These are phyloP conservation scores for Cryptotermes secundus DNA, from an alignment of 1,140 invertebrate species.

Conservation along the genomic window DNA sequence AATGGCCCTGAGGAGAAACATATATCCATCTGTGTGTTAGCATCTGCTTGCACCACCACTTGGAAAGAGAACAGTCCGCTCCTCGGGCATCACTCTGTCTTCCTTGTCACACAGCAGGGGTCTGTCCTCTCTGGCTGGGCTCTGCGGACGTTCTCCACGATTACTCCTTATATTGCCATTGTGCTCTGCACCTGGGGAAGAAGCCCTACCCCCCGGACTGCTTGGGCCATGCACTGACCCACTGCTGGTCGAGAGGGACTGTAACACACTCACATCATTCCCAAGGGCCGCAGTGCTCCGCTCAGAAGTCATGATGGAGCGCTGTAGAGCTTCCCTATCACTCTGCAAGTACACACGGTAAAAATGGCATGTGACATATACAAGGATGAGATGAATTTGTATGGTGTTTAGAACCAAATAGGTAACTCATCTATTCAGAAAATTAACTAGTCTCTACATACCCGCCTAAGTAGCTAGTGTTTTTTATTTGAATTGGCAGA, in stretches of 20 bases:
- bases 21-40: background rate
- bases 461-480: too few relatives aligned
- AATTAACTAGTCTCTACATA: too few relatives aligned
- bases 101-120: constrained; percentile 5
- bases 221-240: background rate
- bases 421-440: too few relatives aligned
- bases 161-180: background rate
- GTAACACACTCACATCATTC: background rate
- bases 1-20: background rate
- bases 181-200: background rate
- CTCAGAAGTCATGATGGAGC: constrained; percentile 14
- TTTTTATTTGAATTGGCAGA: too few relatives aligned
- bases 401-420: background rate
- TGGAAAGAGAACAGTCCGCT: background rate
- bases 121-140: background rate
- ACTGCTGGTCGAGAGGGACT: background rate
- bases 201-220: background rate
- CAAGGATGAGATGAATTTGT: background rate
- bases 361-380: too few relatives aligned
- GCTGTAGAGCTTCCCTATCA: constrained; percentile 19
- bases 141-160: background rate
- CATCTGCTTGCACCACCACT: background rate
- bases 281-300: background rate
- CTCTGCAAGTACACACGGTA: background rate
- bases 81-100: background rate